Conservation (phyloP, 2,888 invertebrate genomes). For the Neoascia interrupta region DNA sequence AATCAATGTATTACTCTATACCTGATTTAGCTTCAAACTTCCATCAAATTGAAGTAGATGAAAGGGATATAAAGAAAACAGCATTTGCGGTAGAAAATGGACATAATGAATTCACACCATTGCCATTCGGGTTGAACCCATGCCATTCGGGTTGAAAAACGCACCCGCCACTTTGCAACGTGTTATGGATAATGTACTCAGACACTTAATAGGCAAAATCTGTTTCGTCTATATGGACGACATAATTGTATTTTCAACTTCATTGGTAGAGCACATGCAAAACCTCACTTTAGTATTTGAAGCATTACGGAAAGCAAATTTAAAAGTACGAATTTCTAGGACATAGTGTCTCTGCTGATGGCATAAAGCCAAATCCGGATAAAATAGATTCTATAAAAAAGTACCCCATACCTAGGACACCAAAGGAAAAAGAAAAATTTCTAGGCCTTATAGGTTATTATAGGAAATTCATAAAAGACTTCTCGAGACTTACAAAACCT, state of each 20-base stretch:
- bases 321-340: constrained; percentile 70
- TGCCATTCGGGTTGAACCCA: no score
- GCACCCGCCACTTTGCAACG: not conserved
- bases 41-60: constrained; percentile 52
- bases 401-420: not conserved
- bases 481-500: no score
- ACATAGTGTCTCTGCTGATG: not conserved
- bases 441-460: not conserved
- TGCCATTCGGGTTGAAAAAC: not conserved
- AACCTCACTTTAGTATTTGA: constrained; percentile 6
- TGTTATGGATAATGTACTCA: not conserved
- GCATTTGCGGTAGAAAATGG: constrained; percentile 52
- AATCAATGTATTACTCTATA: no score
- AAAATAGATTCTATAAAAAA: not conserved
- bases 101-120: constrained; percentile 28
- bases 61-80: constrained; percentile 53
- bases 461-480: not conserved
- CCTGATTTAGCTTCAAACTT: no score
- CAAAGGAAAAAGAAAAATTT: not conserved
- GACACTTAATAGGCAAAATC: not conserved
- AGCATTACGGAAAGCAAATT: constrained; percentile 42
- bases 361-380: no score
- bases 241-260: not conserved
- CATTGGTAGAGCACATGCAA: not conserved
- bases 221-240: not conserved